Base-by-base conservation (phyloP, 2,888 invertebrate species). In the Oligia fasciuncula region DNA sequence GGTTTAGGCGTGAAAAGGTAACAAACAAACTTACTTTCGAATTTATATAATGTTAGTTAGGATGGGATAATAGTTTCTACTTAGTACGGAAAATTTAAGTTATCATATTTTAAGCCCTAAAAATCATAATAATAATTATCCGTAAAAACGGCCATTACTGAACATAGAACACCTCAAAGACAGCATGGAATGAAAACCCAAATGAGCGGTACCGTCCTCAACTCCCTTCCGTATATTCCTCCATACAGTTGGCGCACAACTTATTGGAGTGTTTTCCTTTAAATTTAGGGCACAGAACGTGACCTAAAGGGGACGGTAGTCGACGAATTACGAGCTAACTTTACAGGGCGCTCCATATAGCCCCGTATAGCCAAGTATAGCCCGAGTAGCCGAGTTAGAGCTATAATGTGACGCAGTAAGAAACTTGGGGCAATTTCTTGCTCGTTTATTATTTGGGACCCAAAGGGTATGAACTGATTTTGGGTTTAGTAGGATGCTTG, bases 211-310 rank as follows among this genome's bases (percentile, higher is more conserved):
- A 29, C 35, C 8, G 4, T 49, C 1, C 23, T 3, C 13, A 84
- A 76, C 54, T 17, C 0, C 0, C 1, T 0, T 1, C 73, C 82
- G 73, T 88, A 80, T 88, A 73, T 89, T 83, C 67, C 77, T 71
- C 66, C 73, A 14, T 84, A 88, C 92, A 92, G 91, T 94, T 92
- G 91, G 91, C 91, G 91, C 88, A 89, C 88, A 93, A 95, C 91
- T 94, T 95, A 94, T 94, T 91, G 91, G 92, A 93, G 93, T 95
- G 95, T 95, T 95, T 95, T 94, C 94, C 94, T 94, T 94, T 94
- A 95, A 95, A 95, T 95, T 95, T 95, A 94, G 95, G 94, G 92
- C 92, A 91, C 91, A 90, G 93, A 93, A 95, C 95, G 95, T 95
- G 95, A 95, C 94, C 95, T 94, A 92, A 89, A 93, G 92, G 92